Percentiles rank a stretch among this genome's conserved stretches.
phyloP scores from a whole-genome alignment of 2,113 vertebrate species.

The Chunga burmeisteri region DNA sequence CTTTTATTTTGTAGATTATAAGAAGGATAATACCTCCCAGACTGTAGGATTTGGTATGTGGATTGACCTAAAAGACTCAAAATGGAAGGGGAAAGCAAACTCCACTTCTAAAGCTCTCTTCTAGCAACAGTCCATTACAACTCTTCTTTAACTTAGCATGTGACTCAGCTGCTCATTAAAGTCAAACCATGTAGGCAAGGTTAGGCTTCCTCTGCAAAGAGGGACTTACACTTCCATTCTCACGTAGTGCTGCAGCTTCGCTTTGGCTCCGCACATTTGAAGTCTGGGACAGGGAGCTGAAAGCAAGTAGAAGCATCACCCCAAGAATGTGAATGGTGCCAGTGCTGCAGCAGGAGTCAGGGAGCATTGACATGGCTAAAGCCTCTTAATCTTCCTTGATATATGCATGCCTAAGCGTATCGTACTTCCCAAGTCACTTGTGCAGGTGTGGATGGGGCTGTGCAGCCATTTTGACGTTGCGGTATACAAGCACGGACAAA shows the following conservation, averaged over 20 bases:
- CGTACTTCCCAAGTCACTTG: background rate
- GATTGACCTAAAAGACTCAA: background rate
- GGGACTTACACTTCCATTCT: background rate
- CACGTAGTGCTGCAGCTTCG: background rate
- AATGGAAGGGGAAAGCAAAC: background rate
- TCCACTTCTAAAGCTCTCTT: background rate
- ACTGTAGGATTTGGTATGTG: background rate
- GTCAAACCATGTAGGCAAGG: background rate
- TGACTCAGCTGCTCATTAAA: background rate
- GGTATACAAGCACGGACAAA: background rate
- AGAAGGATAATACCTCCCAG: background rate
- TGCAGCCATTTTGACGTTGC: background rate
- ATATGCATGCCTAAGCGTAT: background rate
- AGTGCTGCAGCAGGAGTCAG: background rate
- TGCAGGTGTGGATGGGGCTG: background rate
- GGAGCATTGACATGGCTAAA: background rate
- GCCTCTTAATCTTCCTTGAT: background rate
- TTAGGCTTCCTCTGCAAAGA: background rate
- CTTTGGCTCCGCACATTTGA: background rate
- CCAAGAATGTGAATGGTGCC: background rate
- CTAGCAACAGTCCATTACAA: background rate
- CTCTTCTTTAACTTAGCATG: background rate
- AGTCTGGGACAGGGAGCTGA: background rate
- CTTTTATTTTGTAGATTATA: background rate
- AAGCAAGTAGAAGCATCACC: background rate